These are phyloP conservation scores for Hydrolagus affinis DNA, from an alignment of 2,113 vertebrate species.

Conservation along the genomic window DNA sequence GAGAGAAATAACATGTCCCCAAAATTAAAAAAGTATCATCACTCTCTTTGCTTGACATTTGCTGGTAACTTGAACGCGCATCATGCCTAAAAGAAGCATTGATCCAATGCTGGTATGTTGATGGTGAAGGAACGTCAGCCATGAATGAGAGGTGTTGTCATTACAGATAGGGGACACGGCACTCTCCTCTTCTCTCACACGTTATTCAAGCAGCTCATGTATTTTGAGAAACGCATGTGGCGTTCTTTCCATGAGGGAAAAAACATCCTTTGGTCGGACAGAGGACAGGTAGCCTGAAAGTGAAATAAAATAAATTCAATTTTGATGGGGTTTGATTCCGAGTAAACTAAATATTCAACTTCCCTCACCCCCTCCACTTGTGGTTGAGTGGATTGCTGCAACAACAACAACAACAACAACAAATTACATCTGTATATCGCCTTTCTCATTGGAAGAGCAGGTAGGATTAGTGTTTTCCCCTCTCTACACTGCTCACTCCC, in stretches of 20 bases:
- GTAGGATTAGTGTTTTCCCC: too few relatives aligned
- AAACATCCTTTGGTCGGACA: neutral
- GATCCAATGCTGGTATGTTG: neutral
- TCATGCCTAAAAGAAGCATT: neutral
- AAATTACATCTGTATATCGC: too few relatives aligned
- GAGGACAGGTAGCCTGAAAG: neutral
- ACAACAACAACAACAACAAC: too few relatives aligned
- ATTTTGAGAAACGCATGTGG: neutral
- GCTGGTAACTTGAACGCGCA: neutral
- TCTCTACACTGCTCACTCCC: too few relatives aligned
- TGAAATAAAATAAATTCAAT: constrained; percentile 7
- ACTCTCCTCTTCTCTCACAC: neutral
- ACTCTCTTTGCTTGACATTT: neutral
- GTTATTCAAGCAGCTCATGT: constrained; percentile 1
- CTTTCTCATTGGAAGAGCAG: too few relatives aligned
- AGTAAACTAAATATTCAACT: too few relatives aligned
- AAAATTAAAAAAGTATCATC: constrained; percentile 1
- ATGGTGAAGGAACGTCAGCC: neutral
- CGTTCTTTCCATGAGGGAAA: neutral
- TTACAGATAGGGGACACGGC: constrained; percentile 16
- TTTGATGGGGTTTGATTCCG: too few relatives aligned
- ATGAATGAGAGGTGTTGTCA: constrained; percentile 24
- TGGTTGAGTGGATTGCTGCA: too few relatives aligned
- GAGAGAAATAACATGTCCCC: neutral
- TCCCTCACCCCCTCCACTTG: too few relatives aligned